Conservation (phyloP, 1,140 invertebrate genomes). For the Philopotamus ludificatus region DNA sequence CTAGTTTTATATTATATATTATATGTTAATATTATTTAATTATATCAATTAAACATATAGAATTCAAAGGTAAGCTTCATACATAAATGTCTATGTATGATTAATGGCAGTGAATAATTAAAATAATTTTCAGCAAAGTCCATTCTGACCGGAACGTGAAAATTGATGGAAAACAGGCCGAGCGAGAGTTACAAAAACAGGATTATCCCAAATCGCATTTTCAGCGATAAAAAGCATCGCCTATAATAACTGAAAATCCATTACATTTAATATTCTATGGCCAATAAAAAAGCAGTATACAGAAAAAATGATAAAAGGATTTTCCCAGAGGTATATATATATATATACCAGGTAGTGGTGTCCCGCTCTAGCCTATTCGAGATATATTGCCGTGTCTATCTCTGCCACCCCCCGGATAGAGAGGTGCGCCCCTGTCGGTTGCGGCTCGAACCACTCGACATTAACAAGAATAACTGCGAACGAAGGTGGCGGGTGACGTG, state of each 20-base stretch:
- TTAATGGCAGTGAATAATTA: too few species aligned
- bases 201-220: not conserved
- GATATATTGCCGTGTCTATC: not conserved
- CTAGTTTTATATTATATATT: too few species aligned
- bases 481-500: not conserved
- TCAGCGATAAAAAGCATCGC: not conserved
- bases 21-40: too few species aligned
- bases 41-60: too few species aligned
- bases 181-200: not conserved
- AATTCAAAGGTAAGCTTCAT: too few species aligned
- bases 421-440: not conserved
- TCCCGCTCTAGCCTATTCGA: not conserved
- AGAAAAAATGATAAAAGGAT: conserved; percentile 25
- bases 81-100: too few species aligned
- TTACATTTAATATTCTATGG: conserved; percentile 33
- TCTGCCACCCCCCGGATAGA: not conserved
- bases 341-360: conserved; percentile 10
- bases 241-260: conserved; percentile 34
- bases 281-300: conserved; percentile 22
- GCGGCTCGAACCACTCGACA: not conserved
- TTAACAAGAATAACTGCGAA: not conserved
- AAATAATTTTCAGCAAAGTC: too few species aligned
- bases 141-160: too few species aligned
- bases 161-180: not conserved
- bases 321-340: not conserved